Evolutionary conservation across 2,797 vertebrate species (phyloP).

Genomic region (Coracias cyanogaster): DNA sequence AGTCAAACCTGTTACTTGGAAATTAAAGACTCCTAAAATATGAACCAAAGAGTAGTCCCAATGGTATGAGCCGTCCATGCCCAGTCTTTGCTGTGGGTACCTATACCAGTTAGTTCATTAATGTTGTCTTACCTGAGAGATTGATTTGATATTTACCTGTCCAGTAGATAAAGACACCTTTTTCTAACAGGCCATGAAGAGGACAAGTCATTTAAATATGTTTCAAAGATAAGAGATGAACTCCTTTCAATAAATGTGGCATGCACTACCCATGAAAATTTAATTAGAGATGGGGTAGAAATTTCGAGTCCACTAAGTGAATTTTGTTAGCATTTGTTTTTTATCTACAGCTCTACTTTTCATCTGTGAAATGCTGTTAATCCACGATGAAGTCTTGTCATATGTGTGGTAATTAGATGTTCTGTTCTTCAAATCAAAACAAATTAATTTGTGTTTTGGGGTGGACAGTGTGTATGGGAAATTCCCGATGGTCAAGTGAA

Average conservation of each 20-base stretch:
- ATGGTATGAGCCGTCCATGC: not conserved
- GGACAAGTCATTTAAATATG: not conserved
- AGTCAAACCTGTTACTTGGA: not conserved
- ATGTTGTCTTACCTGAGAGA: not conserved
- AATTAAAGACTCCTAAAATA: not conserved
- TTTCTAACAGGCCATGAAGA: not conserved
- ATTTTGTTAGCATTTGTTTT: constrained; percentile 48
- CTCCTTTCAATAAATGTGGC: not conserved
- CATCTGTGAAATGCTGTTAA: constrained; percentile 61
- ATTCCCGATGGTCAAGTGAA: not conserved
- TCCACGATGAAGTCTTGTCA: constrained; percentile 52
- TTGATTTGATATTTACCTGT: not conserved
- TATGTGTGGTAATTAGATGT: not conserved
- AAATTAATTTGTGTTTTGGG: not conserved
- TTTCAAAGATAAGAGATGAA: constrained; percentile 31
- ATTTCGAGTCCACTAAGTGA: constrained; percentile 49
- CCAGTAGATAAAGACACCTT: not conserved
- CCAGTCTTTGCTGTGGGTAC: not conserved
- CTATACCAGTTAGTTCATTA: not conserved
- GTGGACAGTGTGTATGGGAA: not conserved
- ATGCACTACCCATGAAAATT: not conserved
- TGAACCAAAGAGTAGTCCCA: not conserved
- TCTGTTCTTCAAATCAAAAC: constrained; percentile 3
- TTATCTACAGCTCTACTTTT: constrained; percentile 40
- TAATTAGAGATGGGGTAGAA: constrained; percentile 26